A percentile compares a stretch with the other conserved stretches of the same genome.
Evolutionary conservation across 2,888 invertebrate genomes (phyloP).

Genomic region (Aquatica leii): DNA sequence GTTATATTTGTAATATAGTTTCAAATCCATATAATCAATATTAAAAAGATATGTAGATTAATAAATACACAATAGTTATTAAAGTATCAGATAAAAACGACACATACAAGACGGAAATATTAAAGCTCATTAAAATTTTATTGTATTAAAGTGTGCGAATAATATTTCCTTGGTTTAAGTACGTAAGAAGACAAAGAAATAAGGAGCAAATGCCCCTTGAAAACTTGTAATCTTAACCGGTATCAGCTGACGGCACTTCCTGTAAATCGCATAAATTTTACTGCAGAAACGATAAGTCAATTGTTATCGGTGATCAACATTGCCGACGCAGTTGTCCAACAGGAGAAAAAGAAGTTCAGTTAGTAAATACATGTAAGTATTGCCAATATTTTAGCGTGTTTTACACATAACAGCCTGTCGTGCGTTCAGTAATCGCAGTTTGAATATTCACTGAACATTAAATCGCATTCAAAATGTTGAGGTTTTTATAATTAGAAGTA

Average conservation of each 20-base stretch:
- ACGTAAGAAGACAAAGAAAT: slow-evolving; percentile 26
- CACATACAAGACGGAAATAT: too few species aligned
- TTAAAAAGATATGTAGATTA: too few species aligned
- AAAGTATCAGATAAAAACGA: too few species aligned
- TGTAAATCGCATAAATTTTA: slow-evolving; percentile 50
- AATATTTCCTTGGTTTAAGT: slow-evolving; percentile 22
- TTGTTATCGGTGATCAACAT: slow-evolving; percentile 47
- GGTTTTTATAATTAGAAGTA: too few species aligned
- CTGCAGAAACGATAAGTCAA: slow-evolving; percentile 50
- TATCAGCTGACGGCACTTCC: slow-evolving; percentile 53
- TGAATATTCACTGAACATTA: not conserved
- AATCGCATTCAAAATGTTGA: too few species aligned
- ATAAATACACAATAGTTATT: too few species aligned
- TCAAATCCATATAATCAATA: too few species aligned
- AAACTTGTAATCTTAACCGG: slow-evolving; percentile 44
- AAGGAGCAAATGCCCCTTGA: slow-evolving; percentile 31
- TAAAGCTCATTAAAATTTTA: too few species aligned
- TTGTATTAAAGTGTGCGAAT: too few species aligned
- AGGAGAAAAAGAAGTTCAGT: slow-evolving; percentile 28
- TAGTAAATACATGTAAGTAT: slow-evolving; percentile 28
- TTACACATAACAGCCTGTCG: slow-evolving; percentile 16
- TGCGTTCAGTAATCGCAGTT: slow-evolving; percentile 16
- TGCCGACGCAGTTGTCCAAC: slow-evolving; percentile 30
- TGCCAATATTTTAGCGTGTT: slow-evolving; percentile 19
- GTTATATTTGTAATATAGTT: too few species aligned